Conservation (phyloP, 2,888 invertebrate genomes). For the Ormyrus nitidulus region DNA sequence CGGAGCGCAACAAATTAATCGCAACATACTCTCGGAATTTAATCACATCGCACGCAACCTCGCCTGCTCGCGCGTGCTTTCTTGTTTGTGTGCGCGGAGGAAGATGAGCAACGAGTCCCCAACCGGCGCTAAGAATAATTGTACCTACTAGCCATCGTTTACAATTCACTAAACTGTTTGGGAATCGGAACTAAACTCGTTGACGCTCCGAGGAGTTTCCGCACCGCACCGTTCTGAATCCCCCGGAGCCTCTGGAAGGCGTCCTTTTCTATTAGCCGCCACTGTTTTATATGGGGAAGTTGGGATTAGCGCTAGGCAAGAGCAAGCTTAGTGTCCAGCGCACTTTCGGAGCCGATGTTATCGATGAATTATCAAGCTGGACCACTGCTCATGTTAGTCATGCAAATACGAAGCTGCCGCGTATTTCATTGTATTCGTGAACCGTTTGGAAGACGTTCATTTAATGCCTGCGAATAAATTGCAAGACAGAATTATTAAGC, state of each 20-base stretch:
- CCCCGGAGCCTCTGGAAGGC: conserved; percentile 12
- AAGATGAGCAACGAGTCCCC: conserved; percentile 34
- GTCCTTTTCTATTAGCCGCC: conserved; percentile 38
- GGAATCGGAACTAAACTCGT: conserved; percentile 48
- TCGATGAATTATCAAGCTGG: too few relatives aligned
- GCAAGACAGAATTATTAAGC: too few relatives aligned
- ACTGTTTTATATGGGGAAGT: neutral
- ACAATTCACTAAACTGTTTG: conserved; percentile 52
- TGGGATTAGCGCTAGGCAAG: neutral
- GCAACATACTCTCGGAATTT: neutral
- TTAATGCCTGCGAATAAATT: too few relatives aligned
- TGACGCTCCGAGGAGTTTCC: conserved; percentile 27
- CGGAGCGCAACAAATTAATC: too few relatives aligned
- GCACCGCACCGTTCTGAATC: too few relatives aligned
- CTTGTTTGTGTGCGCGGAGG: conserved; percentile 7
- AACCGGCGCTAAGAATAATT: conserved; percentile 49
- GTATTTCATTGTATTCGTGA: too few relatives aligned
- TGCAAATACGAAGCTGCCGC: too few relatives aligned
- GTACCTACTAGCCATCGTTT: conserved; percentile 36
- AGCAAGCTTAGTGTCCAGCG: too few relatives aligned
- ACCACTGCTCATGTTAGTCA: too few relatives aligned
- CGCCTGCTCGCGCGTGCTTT: neutral
- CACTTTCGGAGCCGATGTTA: too few relatives aligned
- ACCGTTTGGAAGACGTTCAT: too few relatives aligned
- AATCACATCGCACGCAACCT: neutral